Conservation (phyloP, 2,888 invertebrate species). For the Erebia aethiops region DNA sequence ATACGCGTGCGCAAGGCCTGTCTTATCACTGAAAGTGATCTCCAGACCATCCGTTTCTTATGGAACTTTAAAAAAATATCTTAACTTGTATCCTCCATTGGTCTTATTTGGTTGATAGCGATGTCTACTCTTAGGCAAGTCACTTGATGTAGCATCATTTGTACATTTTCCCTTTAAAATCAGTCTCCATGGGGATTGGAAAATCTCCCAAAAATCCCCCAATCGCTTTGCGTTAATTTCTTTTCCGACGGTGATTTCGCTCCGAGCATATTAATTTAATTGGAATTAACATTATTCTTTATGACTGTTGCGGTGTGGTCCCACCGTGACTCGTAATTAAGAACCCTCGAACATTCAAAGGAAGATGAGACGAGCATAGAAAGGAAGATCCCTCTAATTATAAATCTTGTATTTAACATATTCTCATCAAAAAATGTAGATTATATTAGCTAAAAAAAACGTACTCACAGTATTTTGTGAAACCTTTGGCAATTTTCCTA, state of each 20-base stretch:
- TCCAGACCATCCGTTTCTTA: too few relatives aligned
- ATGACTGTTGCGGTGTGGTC: neutral
- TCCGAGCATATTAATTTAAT: constrained; percentile 30
- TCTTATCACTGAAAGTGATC: too few relatives aligned
- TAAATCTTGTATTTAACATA: constrained; percentile 10
- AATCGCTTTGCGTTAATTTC: constrained; percentile 32
- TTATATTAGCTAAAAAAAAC: neutral
- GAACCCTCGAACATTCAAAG: constrained; percentile 13
- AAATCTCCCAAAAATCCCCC: constrained; percentile 29
- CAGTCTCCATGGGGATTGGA: constrained; percentile 26
- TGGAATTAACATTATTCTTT: constrained; percentile 26
- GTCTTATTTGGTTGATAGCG: too few relatives aligned
- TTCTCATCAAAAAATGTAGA: constrained; percentile 1
- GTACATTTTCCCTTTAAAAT: constrained; percentile 36
- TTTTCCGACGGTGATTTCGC: constrained; percentile 22
- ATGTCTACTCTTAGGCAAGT: neutral
- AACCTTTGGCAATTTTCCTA: neutral
- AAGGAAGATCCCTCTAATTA: constrained; percentile 16
- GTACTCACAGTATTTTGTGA: neutral
- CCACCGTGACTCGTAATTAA: constrained; percentile 13
- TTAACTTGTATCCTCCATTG: too few relatives aligned
- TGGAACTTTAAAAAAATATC: too few relatives aligned
- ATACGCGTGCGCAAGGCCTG: too few relatives aligned
- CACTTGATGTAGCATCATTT: constrained; percentile 16
- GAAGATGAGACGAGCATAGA: constrained; percentile 15